Evolutionary conservation across 2,113 vertebrate species (phyloP), one percentile per base, ranked within the genome.

Genomic region (Micromys minutus): DNA sequence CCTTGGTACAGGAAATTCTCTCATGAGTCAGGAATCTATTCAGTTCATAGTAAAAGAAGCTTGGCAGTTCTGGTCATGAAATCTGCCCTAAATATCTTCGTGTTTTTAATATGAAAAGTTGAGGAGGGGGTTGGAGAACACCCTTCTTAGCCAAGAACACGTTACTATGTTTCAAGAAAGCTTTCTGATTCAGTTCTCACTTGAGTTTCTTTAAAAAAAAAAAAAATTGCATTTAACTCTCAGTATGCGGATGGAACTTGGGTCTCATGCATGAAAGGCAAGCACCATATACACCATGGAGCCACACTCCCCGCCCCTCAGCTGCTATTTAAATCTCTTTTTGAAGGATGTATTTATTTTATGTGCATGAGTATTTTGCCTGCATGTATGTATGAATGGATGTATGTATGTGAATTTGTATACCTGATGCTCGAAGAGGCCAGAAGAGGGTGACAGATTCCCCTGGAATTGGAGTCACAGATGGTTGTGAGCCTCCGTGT

Each of bases 11-110:
- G 90, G 91, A 93, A 88, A 86, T 90, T 67, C n/a, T 81, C 50
- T 94, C 85, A 90, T 1, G 21, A 21, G 71, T 24, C 47, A 92
- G 95, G 93, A 96, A 97, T 90, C 94, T 6, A 0, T 45, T 89
- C 47, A 57, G 24, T 57, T 69, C 85, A 83, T 13, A 76, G 47
- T 57, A 19, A 65, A 74, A 85, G 94, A 57, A 15, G 42, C 63
- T 72, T 67, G 59, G 36, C 31, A 69, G 7, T 90, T 90, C 87
- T 87, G 4, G 81, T 75, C 63, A 3, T 36, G 50, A 71, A 90
- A 45, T 89, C 81, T n/a, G 72, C 72, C 61, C 11, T 1, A 17
- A n/a, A 17, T 24, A 29, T 67, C 45, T 91, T 86, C 87, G 24
- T 80, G 79, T 86, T 91, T 87, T 65, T 63, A 85, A 45, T 7